These are phyloP conservation scores for Hirundo rustica DNA, from an alignment of 2,797 vertebrate species.

Conservation along the genomic window DNA sequence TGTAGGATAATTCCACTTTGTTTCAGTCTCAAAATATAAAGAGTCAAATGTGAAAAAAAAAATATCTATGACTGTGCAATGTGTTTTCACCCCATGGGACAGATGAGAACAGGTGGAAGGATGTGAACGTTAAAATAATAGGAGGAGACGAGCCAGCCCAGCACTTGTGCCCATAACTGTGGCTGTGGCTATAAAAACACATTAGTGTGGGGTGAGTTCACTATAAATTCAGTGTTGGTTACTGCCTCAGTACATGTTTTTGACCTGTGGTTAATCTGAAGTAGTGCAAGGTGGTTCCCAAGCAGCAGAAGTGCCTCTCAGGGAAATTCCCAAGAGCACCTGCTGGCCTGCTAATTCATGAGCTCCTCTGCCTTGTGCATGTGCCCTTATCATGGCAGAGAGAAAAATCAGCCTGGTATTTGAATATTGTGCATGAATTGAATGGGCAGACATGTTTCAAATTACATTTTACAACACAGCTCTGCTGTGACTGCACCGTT, in stretches of 20 bases:
- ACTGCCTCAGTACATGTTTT: neutral
- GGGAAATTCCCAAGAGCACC: neutral
- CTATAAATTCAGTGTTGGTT: neutral
- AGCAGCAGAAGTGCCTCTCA: neutral
- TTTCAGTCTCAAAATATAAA: neutral
- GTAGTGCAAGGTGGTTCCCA: neutral
- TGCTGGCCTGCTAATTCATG: neutral
- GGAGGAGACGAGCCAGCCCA: neutral
- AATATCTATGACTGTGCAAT: neutral
- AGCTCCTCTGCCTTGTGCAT: neutral
- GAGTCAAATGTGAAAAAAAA: neutral
- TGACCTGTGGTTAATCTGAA: neutral
- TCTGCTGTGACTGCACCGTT: neutral
- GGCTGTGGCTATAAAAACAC: neutral
- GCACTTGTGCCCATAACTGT: accelerated
- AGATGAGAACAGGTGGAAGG: neutral
- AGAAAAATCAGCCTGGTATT: neutral
- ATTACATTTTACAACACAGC: neutral
- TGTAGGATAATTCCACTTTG: neutral
- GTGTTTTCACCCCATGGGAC: neutral
- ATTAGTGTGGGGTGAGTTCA: neutral
- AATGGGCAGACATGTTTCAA: neutral
- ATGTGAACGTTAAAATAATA: neutral
- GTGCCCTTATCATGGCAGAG: neutral
- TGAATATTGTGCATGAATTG: neutral